Conservation (phyloP, 2,888 invertebrate genomes). For the Sphaerophoria taeniata region DNA sequence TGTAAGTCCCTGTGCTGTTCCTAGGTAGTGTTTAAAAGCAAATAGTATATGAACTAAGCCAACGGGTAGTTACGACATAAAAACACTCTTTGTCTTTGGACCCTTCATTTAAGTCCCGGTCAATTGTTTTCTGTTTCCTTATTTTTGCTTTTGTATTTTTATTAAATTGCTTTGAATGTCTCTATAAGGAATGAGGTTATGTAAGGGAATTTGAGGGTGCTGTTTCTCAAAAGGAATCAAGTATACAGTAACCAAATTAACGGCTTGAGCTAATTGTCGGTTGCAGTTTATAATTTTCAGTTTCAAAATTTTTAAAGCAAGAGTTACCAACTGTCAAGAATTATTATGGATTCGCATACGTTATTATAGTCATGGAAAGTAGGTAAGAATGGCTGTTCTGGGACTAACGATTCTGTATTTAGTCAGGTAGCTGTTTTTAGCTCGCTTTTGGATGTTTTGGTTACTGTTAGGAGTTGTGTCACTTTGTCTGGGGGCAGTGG, state of each 20-base stretch:
- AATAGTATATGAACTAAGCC: conserved; percentile 26
- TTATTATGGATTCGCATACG: too few relatives aligned
- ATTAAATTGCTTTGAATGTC: conserved; percentile 58
- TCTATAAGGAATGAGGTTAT: conserved; percentile 10
- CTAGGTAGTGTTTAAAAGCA: background rate
- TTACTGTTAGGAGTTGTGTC: too few relatives aligned
- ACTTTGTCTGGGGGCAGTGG: too few relatives aligned
- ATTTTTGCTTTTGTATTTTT: background rate
- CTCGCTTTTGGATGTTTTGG: too few relatives aligned
- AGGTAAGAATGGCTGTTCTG: too few relatives aligned
- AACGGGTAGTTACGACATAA: conserved; percentile 28
- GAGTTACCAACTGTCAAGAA: conserved; percentile 7
- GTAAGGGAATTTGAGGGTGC: conserved; percentile 9
- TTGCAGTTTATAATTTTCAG: conserved; percentile 34
- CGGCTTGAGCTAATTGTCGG: conserved; percentile 56
- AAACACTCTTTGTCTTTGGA: conserved; percentile 43
- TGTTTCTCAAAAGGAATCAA: background rate
- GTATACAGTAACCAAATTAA: conserved; percentile 49
- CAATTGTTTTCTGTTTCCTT: conserved; percentile 34
- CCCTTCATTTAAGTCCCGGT: conserved; percentile 34
- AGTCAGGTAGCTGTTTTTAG: too few relatives aligned
- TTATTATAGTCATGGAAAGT: too few relatives aligned
- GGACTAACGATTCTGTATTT: too few relatives aligned
- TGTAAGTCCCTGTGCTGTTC: background rate
- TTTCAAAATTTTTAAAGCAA: background rate